Evolutionary conservation across 2,888 invertebrate genomes (phyloP).

Genomic region (Drosophila nigricruria): DNA sequence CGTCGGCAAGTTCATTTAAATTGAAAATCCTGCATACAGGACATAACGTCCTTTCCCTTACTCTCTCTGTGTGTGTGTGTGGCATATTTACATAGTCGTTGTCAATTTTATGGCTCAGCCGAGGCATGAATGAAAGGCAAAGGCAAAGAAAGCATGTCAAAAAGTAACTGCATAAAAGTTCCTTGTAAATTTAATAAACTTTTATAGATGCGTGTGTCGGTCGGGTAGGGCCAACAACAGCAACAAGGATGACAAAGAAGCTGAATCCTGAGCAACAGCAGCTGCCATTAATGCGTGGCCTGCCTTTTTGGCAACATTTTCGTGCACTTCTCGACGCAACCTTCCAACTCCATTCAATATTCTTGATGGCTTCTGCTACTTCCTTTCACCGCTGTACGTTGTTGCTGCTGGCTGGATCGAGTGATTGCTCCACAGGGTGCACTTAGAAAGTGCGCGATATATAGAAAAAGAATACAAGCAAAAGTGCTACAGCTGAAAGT

Average conservation of each 20-base stretch:
- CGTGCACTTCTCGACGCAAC: background rate
- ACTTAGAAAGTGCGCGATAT: conserved; percentile 62
- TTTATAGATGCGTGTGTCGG: conserved; percentile 65
- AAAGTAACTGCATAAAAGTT: conserved; percentile 80
- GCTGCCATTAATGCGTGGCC: conserved; percentile 74
- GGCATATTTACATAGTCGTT: conserved; percentile 76
- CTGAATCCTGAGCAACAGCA: conserved; percentile 60
- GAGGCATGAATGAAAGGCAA: conserved; percentile 35
- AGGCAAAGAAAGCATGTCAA: conserved; percentile 66
- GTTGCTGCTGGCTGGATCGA: conserved; percentile 57
- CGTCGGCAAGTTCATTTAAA: conserved; percentile 77
- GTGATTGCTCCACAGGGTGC: conserved; percentile 78
- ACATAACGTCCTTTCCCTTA: conserved; percentile 1
- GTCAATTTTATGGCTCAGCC: conserved; percentile 73
- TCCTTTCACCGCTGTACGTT: conserved; percentile 22
- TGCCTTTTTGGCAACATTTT: conserved; percentile 33
- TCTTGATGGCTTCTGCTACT: conserved; percentile 43
- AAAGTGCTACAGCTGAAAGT: background rate
- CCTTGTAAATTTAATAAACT: conserved; percentile 80
- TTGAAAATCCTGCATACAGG: conserved; percentile 68
- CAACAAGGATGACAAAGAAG: conserved; percentile 36
- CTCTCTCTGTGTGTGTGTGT: conserved; percentile 23
- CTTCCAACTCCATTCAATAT: conserved; percentile 55
- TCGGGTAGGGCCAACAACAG: conserved; percentile 29
- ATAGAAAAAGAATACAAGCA: conserved; percentile 24